A percentile compares a stretch with the other conserved stretches of the same genome.
phyloP scores from a whole-genome alignment of 2,113 vertebrate species.

The Toxostoma redivivum region DNA sequence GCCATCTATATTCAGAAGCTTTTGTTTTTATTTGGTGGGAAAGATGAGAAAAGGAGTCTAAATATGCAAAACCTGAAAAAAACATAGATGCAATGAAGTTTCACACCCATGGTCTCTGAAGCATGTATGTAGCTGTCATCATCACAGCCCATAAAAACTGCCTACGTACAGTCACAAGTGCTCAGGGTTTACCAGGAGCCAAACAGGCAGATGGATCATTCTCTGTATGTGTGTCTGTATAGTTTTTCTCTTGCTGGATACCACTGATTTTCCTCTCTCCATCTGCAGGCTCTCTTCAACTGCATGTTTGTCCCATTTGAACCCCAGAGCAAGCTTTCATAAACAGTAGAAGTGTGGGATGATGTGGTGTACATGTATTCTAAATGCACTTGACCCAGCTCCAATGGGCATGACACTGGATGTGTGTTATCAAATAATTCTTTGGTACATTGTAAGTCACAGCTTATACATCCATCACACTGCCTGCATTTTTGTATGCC shows the following conservation, averaged over 20 bases:
- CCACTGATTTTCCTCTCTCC: not conserved
- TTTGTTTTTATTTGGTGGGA: not conserved
- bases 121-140: not conserved
- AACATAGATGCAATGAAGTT: not conserved
- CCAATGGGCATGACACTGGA: not conserved
- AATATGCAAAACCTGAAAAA: not conserved
- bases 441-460: not conserved
- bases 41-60: not conserved
- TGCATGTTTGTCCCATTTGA: not conserved
- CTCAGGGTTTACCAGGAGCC: not conserved
- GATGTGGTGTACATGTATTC: not conserved
- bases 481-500: not conserved
- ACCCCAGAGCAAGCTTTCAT: not conserved
- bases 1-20: not conserved
- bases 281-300: not conserved
- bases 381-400: not conserved
- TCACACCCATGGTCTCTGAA: not conserved
- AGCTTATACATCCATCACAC: not conserved
- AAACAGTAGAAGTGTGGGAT: not conserved
- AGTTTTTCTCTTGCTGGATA: not conserved
- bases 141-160: not conserved
- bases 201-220: constrained; percentile 11
- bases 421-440: not conserved
- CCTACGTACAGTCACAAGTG: not conserved
- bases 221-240: not conserved